Evolutionary conservation across 2,888 invertebrate genomes (phyloP).

Genomic region (Lissonota sp.): DNA sequence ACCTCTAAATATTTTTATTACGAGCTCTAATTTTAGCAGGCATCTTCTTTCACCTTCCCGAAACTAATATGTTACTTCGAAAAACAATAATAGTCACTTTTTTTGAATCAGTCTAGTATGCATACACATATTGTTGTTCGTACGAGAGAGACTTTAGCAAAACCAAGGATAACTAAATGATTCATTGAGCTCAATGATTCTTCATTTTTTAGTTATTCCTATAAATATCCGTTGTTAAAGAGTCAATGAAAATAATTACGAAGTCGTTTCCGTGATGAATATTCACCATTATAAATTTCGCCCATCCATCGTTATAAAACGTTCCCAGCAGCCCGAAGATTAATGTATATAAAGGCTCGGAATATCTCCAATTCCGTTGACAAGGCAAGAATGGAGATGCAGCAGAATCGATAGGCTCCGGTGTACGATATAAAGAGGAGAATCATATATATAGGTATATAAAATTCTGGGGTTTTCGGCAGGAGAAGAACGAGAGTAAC

Average conservation of each 20-base stretch:
- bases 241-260: too few species aligned
- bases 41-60: too few species aligned
- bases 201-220: too few species aligned
- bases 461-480: conserved; percentile 13
- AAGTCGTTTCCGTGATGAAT: not conserved
- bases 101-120: too few species aligned
- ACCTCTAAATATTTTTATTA: too few species aligned
- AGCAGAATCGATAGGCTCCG: conserved; percentile 65
- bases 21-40: too few species aligned
- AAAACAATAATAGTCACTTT: too few species aligned
- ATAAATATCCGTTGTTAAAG: too few species aligned
- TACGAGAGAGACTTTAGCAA: too few species aligned
- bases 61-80: too few species aligned
- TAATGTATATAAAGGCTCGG: conserved; percentile 10
- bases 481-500: conserved; percentile 37
- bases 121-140: too few species aligned
- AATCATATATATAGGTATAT: conserved; percentile 14
- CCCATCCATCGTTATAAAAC: not conserved
- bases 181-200: not conserved
- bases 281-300: not conserved
- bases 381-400: conserved; percentile 62
- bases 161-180: too few species aligned
- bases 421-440: conserved; percentile 44
- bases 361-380: conserved; percentile 20
- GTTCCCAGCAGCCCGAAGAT: not conserved